Base-by-base conservation (phyloP, 2,888 invertebrate genomes). In the Habrosyne pyritoides region DNA sequence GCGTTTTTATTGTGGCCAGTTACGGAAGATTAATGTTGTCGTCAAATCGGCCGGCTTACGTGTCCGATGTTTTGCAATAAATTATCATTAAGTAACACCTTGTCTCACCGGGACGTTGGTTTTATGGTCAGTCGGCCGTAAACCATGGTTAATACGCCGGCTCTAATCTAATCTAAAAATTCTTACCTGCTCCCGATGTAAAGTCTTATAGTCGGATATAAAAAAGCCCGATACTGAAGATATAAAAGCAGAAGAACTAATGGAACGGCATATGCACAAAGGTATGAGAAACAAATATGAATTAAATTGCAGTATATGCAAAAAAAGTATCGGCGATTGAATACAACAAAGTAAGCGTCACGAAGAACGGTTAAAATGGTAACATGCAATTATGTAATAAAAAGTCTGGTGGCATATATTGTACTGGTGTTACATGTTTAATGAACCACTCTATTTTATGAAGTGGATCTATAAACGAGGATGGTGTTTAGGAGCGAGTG, bases 1-100 rank as follows among this genome's bases (percentile, higher is more conserved):
- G 56, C 61, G 59, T 56, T 83, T 86, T 85, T 83, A 84, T 83
- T 75, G 75, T 79, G 68, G 72, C 80, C 84, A 76, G 81, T 90
- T 87, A 87, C 78, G 66, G 69, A 80, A 88, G 87, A 91, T 90
- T 89, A 86, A 91, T 89, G 86, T 63, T 81, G 82, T 87, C 84
- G 75, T 86, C 83, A 84, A 86, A 79, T 80, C 73, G 72, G 71
- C 60, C 76, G 71, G 74, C 73, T 77, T 75, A 77, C 74, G 79
- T 79, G 79, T 79, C 76, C 79, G 73, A 73, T 80, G 84, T 84
- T 82, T 80, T 79, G 87, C 89, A 88, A 89, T 91, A 91, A 89
- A 91, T 91, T 89, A 89, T 79, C 83, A 87, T 89, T 89, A 89
- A 90, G 83, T 89, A 89, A 89, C 89, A 88, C 86, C 84, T 86